Base-by-base conservation (phyloP, 2,797 vertebrate genomes). In the Epinephelus coioides region DNA sequence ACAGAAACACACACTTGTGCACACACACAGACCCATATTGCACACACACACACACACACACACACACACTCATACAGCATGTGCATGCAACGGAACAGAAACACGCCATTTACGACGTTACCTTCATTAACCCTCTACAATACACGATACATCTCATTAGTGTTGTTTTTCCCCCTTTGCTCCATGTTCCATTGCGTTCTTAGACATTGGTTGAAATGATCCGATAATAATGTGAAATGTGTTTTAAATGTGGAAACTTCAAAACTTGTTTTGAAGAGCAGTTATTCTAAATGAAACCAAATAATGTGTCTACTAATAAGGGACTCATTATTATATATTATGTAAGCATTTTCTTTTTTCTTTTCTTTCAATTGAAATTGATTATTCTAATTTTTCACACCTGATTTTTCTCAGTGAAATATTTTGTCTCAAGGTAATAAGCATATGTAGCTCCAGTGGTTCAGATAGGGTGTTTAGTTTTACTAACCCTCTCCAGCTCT, bases 141-240 rank as follows among this genome's bases (percentile, higher is more conserved):
- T 10, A 30, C 14, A 40, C 1, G 0, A 50, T 21, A 18, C 17
- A 75, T 51, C 51, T 34, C n/a, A 54, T 71, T 46, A 72, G 19
- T 43, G 12, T 40, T 57, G 30, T 78, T 80, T 59, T 70, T 14
- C 30, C n/a, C 15, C 21, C 3, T 53, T 38, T 56, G 54, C 25
- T 49, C 40, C 13, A 17, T 57, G 19, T 44, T 64, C 50, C 30
- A 0, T 51, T n/a, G 21, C 1, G 2, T 57, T 63, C 3, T 49
- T 15, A 6, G 34, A 4, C 3, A 34, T 21, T 49, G 13, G 67
- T 40, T 5, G 25, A 73, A 82, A 46, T 23, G 25, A 30, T 53
- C 2, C 4, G 0, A 59, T 19, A 23, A 46, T 21, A 54, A 19
- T 34, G 15, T 27, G 15, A 63, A 47, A 40, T 60, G 11, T 17